Evolutionary conservation across 2,113 vertebrate species (phyloP).

Genomic region (Tamias sibiricus): DNA sequence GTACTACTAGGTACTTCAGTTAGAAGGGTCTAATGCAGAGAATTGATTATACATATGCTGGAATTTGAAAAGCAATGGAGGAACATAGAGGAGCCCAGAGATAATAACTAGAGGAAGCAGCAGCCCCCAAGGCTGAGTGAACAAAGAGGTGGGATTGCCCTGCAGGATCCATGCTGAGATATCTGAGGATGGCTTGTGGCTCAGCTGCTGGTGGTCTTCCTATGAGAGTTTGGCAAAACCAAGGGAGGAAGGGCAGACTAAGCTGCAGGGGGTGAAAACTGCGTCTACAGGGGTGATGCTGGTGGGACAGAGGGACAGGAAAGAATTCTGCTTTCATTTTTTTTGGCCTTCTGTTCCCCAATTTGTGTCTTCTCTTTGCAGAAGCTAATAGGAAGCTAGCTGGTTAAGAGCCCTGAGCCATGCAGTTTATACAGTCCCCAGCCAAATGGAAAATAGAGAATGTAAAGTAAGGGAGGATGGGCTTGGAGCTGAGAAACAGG

Average conservation of each 20-base stretch:
- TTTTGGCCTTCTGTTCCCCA: not conserved
- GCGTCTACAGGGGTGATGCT: not conserved
- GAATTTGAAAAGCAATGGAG: not conserved
- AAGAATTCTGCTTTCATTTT: not conserved
- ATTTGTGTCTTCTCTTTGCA: not conserved
- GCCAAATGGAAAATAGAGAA: not conserved
- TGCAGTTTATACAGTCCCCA: not conserved
- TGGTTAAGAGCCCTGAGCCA: not conserved
- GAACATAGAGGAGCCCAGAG: not conserved
- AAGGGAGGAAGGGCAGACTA: not conserved
- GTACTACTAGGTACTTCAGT: not conserved
- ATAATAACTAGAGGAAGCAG: not conserved
- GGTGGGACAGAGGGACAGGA: not conserved
- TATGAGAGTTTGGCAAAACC: not conserved
- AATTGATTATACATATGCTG: not conserved
- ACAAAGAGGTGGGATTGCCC: not conserved
- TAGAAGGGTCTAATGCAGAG: not conserved
- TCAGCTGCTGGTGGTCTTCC: not conserved
- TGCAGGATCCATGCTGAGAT: not conserved
- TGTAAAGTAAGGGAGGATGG: not conserved
- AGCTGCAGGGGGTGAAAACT: not conserved
- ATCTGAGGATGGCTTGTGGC: not conserved
- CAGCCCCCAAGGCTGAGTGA: not conserved
- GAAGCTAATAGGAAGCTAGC: not conserved
- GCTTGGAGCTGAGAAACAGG: not conserved